These are phyloP conservation scores for Myotis vivesi DNA, from an alignment of 2,797 vertebrate species.

Conservation along the genomic window DNA sequence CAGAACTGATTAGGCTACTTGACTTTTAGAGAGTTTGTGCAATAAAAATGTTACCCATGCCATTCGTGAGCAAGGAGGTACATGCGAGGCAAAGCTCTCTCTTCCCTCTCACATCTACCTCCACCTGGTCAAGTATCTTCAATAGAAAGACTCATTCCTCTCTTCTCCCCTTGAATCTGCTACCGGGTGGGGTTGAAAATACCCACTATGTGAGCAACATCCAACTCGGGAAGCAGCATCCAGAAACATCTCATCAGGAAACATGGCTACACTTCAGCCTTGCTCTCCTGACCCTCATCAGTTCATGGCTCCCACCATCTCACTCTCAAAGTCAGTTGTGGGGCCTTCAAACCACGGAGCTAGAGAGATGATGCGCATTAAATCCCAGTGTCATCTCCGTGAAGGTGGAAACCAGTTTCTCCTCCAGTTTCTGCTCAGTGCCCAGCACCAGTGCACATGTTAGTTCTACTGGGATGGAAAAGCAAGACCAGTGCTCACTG, in stretches of 20 bases:
- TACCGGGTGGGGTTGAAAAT: neutral
- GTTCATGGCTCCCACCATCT: neutral
- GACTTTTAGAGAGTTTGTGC: neutral
- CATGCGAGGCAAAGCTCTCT: neutral
- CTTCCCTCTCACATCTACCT: neutral
- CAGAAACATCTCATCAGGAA: neutral
- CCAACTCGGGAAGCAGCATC: neutral
- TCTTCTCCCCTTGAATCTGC: neutral
- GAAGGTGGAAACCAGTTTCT: neutral
- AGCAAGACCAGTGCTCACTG: too few relatives aligned
- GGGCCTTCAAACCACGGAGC: neutral
- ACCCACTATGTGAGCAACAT: neutral
- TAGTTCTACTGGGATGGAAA: neutral
- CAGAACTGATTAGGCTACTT: neutral
- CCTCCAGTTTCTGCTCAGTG: neutral
- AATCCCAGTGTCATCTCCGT: neutral
- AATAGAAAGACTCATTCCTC: neutral
- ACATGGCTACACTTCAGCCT: neutral
- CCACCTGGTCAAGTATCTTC: neutral
- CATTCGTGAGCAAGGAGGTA: neutral
- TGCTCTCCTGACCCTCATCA: neutral
- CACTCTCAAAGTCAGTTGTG: neutral
- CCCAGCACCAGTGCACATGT: too few relatives aligned
- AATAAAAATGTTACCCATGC: neutral
- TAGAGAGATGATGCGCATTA: neutral